Base-by-base conservation (phyloP, 2,888 invertebrate species). In the Rhorus exstirpatorius region DNA sequence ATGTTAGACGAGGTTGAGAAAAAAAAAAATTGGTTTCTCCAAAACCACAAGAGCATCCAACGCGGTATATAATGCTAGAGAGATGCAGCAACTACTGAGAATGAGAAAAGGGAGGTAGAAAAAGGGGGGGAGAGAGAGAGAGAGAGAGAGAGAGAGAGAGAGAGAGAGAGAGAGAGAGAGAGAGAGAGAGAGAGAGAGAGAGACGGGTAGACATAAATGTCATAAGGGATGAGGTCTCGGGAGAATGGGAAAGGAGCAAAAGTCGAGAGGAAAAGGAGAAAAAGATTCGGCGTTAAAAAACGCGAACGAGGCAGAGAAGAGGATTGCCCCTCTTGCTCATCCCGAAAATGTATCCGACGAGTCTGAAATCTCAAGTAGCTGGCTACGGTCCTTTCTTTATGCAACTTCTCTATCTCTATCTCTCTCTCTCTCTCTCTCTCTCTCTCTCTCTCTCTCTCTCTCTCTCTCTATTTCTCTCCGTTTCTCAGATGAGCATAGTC, bases 241-340 rank as follows among this genome's bases (percentile, higher is more conserved):
- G 63, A 26, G 35, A 53, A 58, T 67, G 61, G 44, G 10, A 65
- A 60, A 67, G 58, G 58, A 38, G 67, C 21, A 41, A 77, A 67
- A 70, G 63, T 41, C 53, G 82, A 83, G 84, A 76, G 60, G 72
- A 77, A 61, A 58, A 24, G 38, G 60, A 71, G 35, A 74, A 84
- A 81, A 87, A 86, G 88, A 89, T 87, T 87, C 83, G 83, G 88
- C 86, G 89, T 91, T 91, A 90, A 92, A 91, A 92, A 91, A 91
- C 90, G 91, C 91, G 88, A 83, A 92, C 91, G 90, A 89, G 87
- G 91, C 92, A 91, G 87, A 90, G 90, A 88, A 90, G 91, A 89
- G 89, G 90, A 86, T 88, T 87, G 41, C 58, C 35, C 75, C 26
- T 46, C 87, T 77, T 65, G 83, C 80, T 86, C 86, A 89, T 90